Conservation (phyloP, 2,797 vertebrate genomes). For the Poeciliopsis turneri region DNA sequence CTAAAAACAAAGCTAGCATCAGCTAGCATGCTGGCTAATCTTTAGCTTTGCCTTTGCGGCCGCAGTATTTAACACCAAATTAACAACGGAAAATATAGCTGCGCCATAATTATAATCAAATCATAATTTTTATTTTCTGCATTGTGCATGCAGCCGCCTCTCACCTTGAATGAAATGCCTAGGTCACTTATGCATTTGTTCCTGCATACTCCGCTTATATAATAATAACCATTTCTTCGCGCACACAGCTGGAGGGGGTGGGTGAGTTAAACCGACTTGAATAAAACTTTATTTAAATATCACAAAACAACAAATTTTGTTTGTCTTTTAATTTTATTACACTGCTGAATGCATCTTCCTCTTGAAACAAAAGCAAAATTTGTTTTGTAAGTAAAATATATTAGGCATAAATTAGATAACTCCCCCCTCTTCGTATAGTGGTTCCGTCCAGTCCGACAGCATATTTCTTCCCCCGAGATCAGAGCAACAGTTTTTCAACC, state of each 20-base stretch:
- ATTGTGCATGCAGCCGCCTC: slow-evolving; percentile 29
- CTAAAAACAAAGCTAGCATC: slow-evolving; percentile 43
- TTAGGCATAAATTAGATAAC: accelerated
- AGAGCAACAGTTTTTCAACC: background rate
- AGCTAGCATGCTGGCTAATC: slow-evolving; percentile 52
- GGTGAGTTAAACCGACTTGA: accelerated
- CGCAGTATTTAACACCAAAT: slow-evolving; percentile 9
- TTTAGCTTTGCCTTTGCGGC: slow-evolving; percentile 12
- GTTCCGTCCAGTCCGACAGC: slow-evolving; percentile 53
- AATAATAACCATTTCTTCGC: slow-evolving; percentile 24
- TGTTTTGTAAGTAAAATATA: accelerated
- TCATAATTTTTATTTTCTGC: background rate
- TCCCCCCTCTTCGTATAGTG: slow-evolving; percentile 31
- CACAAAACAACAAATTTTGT: accelerated
- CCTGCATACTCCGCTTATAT: slow-evolving; percentile 56
- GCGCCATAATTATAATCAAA: background rate
- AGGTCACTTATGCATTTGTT: slow-evolving; percentile 75
- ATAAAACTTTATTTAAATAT: accelerated
- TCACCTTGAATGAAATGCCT: slow-evolving; percentile 77
- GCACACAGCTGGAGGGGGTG: slow-evolving; percentile 11
- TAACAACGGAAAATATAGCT: background rate
- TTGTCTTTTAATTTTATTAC: background rate
- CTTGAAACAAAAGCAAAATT: background rate
- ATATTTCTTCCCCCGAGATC: slow-evolving; percentile 12
- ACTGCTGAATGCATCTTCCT: accelerated